Conservation (phyloP, 2,797 vertebrate genomes). For the Tragopan temminckii region DNA sequence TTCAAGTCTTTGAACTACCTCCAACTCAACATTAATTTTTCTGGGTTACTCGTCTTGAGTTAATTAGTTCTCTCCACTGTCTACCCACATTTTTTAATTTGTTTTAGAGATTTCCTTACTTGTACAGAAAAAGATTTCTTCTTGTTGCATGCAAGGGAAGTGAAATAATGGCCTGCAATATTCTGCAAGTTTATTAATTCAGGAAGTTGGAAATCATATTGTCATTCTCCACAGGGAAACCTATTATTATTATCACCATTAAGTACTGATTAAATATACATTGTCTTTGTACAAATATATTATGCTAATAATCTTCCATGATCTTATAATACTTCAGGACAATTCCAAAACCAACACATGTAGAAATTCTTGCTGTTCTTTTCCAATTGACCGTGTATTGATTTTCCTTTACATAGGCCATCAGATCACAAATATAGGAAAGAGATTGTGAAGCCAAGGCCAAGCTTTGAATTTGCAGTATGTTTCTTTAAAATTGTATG, state of each 20-base stretch:
- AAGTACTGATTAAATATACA: constrained; percentile 64
- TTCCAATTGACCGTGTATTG: background rate
- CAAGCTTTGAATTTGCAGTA: background rate
- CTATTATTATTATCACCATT: constrained; percentile 68
- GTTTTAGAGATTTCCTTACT: constrained; percentile 50
- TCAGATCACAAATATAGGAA: background rate
- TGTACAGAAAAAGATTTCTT: constrained; percentile 18
- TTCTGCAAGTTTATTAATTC: constrained; percentile 64
- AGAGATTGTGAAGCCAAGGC: background rate
- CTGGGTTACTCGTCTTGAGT: background rate
- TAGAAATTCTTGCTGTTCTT: background rate
- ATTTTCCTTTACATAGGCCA: background rate
- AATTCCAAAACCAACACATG: constrained; percentile 20
- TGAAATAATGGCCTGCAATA: constrained; percentile 27
- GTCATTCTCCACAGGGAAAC: constrained; percentile 11
- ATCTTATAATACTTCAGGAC: constrained; percentile 44
- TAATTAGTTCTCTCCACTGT: constrained; percentile 54
- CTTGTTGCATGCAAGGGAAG: constrained; percentile 24
- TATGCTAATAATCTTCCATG: constrained; percentile 52
- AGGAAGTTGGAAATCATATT: constrained; percentile 56
- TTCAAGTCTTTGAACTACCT: constrained; percentile 30
- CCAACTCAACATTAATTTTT: constrained; percentile 28
- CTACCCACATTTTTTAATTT: constrained; percentile 53
- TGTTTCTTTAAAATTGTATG: background rate
- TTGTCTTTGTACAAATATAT: constrained; percentile 62